Evolutionary conservation across 2,797 vertebrate species (phyloP).

Genomic region (Sylvia borin): DNA sequence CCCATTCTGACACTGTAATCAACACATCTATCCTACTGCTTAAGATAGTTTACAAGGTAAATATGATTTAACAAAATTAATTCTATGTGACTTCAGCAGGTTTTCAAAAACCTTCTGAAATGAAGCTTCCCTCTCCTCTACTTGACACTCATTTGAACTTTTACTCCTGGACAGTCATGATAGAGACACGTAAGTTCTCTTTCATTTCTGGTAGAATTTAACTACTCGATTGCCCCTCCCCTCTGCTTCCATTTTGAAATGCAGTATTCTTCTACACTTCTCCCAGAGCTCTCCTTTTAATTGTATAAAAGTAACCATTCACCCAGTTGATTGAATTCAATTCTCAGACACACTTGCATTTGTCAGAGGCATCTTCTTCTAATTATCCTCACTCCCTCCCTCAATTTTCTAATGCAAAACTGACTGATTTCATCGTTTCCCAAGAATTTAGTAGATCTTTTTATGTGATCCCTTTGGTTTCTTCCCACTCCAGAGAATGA

Average conservation of each 20-base stretch:
- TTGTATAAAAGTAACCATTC: not conserved
- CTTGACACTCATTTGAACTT: not conserved
- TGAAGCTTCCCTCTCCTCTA: not conserved
- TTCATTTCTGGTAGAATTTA: not conserved
- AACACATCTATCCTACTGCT: not conserved
- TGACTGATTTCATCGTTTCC: not conserved
- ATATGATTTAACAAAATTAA: not conserved
- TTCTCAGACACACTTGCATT: not conserved
- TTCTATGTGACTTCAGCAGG: not conserved
- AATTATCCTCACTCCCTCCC: not conserved
- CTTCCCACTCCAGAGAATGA: not conserved
- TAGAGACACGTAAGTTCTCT: fast-evolving
- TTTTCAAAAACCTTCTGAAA: not conserved
- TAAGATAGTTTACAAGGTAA: not conserved
- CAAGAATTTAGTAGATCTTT: not conserved
- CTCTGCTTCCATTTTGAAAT: not conserved
- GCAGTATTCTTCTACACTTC: not conserved
- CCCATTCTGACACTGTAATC: not conserved
- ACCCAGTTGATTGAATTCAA: not conserved
- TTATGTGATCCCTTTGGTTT: not conserved
- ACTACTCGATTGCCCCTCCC: not conserved
- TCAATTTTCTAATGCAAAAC: not conserved
- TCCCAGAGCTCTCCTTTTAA: not conserved
- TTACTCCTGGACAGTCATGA: not conserved
- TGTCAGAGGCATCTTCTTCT: not conserved